Base-by-base conservation (phyloP, 2,888 invertebrate species). In the Andrena marginata region DNA sequence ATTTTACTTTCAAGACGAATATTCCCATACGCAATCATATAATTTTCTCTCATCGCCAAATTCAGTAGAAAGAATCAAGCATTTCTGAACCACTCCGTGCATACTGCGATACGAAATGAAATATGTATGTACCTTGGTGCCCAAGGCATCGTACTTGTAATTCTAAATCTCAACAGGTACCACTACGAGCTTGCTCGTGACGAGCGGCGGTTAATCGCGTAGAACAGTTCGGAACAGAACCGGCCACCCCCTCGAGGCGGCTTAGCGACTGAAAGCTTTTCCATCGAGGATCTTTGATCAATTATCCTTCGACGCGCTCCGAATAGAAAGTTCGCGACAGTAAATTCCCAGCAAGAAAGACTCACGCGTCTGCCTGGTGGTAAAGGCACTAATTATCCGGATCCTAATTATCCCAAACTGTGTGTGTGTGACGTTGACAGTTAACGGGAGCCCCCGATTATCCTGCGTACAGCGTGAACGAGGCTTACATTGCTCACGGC, bases 391-490 rank as follows among this genome's bases (percentile, higher is more conserved):
- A 81, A 84, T 86, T 86, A 87, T 65, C 54, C 20, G 33, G 29
- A 56, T 49, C 64, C 77, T 87, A 82, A 82, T 86, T 86, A 82
- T 73, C 56, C 48, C 56, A 68, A 77, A 60, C 54, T 48, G 60
- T 54, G 35, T 31, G 35, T 31, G 56, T 59, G 56, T 60, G 51
- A 48, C 60, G 67, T 77, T 68, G 73, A 77, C 70, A 56, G 48
- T 77, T 70, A 82, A 76, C 80, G 65, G 71, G 68, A 64, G 60
- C 60, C 62, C 62, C 59, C 77, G 78, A 84, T 84, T 86, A 80
- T 81, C 42, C 72, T 26, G 42, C 60, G 31, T 56, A 59, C 56
- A 51, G 33, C 26, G 33, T 33, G 67, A 64, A 62, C 31, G 56
- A 69, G 73, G 48, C 62, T 80, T 69, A 69, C 77, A 60, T 74